A percentile compares a stretch with the other conserved stretches of the same genome.
Evolutionary conservation across 2,113 vertebrate genomes (phyloP).

Genomic region (Panthera uncia): DNA sequence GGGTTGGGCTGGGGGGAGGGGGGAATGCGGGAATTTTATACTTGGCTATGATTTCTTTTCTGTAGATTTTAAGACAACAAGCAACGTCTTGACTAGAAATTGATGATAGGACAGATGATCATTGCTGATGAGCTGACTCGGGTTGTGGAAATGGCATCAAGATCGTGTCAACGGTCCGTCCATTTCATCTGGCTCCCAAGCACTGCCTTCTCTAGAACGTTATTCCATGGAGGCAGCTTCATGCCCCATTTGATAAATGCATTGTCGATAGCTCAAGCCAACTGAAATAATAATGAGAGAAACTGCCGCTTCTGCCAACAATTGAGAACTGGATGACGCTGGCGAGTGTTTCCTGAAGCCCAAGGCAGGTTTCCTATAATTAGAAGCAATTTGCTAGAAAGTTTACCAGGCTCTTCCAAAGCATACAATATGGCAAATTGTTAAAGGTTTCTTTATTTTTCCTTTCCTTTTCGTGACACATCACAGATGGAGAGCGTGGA

Average conservation of each 20-base stretch:
- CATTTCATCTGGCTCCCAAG: not conserved
- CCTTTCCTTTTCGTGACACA: slow-evolving; percentile 68
- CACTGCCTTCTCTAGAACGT: not conserved
- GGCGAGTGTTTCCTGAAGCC: slow-evolving; percentile 73
- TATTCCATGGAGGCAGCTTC: slow-evolving; percentile 24
- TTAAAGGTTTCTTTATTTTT: slow-evolving; percentile 71
- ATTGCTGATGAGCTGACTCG: not conserved
- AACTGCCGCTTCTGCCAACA: slow-evolving; percentile 79
- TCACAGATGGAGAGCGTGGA: slow-evolving; percentile 58
- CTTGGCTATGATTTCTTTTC: not conserved
- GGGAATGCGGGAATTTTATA: not conserved
- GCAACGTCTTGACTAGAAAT: not conserved
- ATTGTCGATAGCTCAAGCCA: slow-evolving; percentile 82
- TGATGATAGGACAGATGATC: not conserved
- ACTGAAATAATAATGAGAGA: slow-evolving; percentile 83
- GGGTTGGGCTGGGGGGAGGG: not conserved
- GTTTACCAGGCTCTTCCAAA: slow-evolving; percentile 81
- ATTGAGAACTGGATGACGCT: slow-evolving; percentile 62
- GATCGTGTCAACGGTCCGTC: not conserved
- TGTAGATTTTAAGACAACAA: not conserved
- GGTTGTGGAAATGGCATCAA: not conserved
- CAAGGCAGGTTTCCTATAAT: slow-evolving; percentile 85
- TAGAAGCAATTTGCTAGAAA: slow-evolving; percentile 87
- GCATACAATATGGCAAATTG: slow-evolving; percentile 71
- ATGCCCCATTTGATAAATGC: slow-evolving; percentile 80